Evolutionary conservation across 2,888 invertebrate species (phyloP).

Genomic region (Sylvicola cinctus): DNA sequence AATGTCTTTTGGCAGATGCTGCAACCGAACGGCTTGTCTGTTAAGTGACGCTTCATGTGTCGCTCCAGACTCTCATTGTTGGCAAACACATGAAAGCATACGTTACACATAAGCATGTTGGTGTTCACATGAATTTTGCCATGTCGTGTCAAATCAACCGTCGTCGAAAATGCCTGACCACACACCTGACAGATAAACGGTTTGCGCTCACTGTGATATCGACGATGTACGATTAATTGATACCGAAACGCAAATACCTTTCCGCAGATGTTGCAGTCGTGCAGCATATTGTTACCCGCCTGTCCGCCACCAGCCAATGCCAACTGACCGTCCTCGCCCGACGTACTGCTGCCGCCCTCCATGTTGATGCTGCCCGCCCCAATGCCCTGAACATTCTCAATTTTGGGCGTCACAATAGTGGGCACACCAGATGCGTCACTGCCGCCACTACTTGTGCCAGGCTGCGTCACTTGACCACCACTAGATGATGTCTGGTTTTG

Average conservation of each 20-base stretch:
- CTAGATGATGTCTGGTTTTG: conserved; percentile 5
- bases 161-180: conserved; percentile 63
- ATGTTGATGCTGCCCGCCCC: background rate
- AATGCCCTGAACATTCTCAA: background rate
- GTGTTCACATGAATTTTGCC: conserved; percentile 70
- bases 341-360: background rate
- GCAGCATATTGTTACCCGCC: conserved; percentile 17
- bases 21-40: conserved; percentile 70
- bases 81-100: conserved; percentile 54
- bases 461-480: background rate
- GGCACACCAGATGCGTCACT: background rate
- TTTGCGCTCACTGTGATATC: conserved; percentile 70
- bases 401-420: conserved; percentile 1
- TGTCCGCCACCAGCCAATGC: background rate
- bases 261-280: conserved; percentile 67
- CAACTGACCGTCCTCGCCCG: background rate
- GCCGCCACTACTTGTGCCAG: background rate
- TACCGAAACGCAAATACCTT: conserved; percentile 76
- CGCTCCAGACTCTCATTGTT: conserved; percentile 49
- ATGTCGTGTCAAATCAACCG: conserved; percentile 58
- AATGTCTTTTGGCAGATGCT: conserved; percentile 72
- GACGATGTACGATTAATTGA: conserved; percentile 67
- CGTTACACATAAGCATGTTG: conserved; percentile 50
- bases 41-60: conserved; percentile 61
- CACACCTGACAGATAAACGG: conserved; percentile 66